These are phyloP conservation scores for Myoxocephalus aenaeus DNA, from an alignment of 2,797 vertebrate genomes.

Conservation along the genomic window DNA sequence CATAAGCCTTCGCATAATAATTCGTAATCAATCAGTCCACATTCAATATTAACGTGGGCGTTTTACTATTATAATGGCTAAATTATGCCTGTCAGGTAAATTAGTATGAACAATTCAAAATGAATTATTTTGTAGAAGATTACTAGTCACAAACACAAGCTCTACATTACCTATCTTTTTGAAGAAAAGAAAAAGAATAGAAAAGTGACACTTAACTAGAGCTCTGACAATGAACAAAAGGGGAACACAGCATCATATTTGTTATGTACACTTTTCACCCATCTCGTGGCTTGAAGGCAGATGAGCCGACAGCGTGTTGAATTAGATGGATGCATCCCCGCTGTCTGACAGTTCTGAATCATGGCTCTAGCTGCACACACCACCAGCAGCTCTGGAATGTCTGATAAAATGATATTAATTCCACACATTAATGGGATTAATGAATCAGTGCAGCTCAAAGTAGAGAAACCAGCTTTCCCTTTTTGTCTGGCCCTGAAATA, in stretches of 20 bases:
- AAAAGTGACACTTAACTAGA: constrained; percentile 80
- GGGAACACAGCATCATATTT: constrained; percentile 60
- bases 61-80: constrained; percentile 65
- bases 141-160: constrained; percentile 50
- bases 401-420: constrained; percentile 99
- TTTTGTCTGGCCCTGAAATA: constrained; percentile 94
- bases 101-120: constrained; percentile 43
- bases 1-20: constrained; percentile 8
- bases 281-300: constrained; percentile 84
- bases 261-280: constrained; percentile 75
- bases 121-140: constrained; percentile 3
- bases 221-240: constrained; percentile 87
- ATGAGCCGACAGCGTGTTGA: constrained; percentile 84
- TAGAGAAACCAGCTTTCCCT: constrained; percentile 86
- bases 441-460: constrained; percentile 89
- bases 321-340: constrained; percentile 92
- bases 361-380: constrained; percentile 89
- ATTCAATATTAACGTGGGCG: constrained; percentile 41
- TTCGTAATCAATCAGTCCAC: constrained; percentile 50
- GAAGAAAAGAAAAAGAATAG: constrained; percentile 76
- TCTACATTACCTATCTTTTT: constrained; percentile 83
- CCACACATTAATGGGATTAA: constrained; percentile 98
- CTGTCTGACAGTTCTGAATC: constrained; percentile 88
- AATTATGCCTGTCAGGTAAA: constrained; percentile 76
- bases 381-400: constrained; percentile 94